Percentiles rank a stretch among this genome's conserved stretches.
phyloP scores from a whole-genome alignment of 2,797 vertebrate genomes.

The Podarcis siculus region DNA sequence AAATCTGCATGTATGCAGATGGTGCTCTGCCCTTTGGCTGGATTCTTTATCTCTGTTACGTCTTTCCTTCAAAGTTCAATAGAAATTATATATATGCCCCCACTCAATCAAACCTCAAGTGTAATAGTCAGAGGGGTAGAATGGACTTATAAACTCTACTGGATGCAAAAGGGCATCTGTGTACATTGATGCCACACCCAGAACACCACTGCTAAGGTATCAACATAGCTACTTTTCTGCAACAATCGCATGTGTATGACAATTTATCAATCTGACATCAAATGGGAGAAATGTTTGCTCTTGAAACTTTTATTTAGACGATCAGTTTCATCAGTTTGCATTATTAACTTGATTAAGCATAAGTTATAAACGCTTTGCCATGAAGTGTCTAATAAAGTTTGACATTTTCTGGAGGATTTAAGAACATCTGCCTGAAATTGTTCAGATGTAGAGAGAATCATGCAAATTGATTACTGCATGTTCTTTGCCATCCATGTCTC shows the following conservation, averaged over 20 bases:
- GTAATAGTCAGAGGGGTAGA: no score
- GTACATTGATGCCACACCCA: neutral
- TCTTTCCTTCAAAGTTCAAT: neutral
- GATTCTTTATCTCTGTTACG: neutral
- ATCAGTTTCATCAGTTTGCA: neutral
- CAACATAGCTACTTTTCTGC: neutral
- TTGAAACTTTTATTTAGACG: neutral
- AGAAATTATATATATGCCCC: neutral
- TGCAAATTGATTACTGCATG: neutral
- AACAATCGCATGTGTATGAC: neutral
- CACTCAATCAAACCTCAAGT: neutral
- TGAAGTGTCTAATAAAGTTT: slow-evolving; percentile 1
- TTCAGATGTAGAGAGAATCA: neutral
- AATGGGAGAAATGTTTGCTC: neutral
- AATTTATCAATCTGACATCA: neutral
- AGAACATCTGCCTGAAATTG: slow-evolving; percentile 4
- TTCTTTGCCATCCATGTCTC: neutral
- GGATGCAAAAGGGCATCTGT: no score
- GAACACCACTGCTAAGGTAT: neutral
- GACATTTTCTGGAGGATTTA: slow-evolving; percentile 12
- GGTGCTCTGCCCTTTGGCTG: neutral
- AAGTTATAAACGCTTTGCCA: slow-evolving; percentile 14
- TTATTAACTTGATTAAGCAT: slow-evolving; percentile 7
- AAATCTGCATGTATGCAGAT: neutral
- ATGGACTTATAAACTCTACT: neutral